Base-by-base conservation (phyloP, 2,888 invertebrate genomes). In the Thera britannica region DNA sequence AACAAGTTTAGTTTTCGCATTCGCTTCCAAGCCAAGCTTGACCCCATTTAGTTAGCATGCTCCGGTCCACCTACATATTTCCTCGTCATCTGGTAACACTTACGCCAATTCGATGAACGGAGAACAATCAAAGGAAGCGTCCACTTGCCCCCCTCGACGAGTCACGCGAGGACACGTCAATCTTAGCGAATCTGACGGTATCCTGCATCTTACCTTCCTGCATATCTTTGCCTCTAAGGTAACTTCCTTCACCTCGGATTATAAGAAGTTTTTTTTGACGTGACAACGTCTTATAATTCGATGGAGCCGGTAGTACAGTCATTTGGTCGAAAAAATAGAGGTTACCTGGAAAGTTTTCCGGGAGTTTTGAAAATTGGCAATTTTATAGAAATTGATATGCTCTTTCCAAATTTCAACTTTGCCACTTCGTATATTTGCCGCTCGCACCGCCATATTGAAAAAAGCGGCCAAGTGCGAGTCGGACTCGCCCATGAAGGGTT, bases 81-180 rank as follows among this genome's bases (percentile, higher is more conserved):
- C 3, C 44, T 44, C 48, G 8, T 44, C 9, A 48, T 54, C n/a
- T 56, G 46, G 49, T 46, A 63, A 44, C 41, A 52, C 36, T 59
- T 60, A 60, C 52, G 48, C 44, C 57, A 62, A 59, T 62, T 67
- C 23, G 57, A 48, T 55, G 12, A 57, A 58, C 57, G 52, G 12
- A 52, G 68, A 67, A 65, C 68, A 65, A 68, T 68, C 60, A 59
- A 57, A 78, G 82, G 83, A 83, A 81, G 79, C 73, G 73, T 68
- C 77, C 80, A 82, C 77, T 82, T 81, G 79, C 71, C 75, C 77
- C 79, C 76, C 75, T 68, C 70, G 55, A 49, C 61, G 57, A 67
- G 58, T 48, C 75, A 77, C 76, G 76, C 76, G 75, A 82, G 80
- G 80, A 82, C 67, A 80, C 72, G 79, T 72, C 81, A 76, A 77